Base-by-base conservation (phyloP, 2,888 invertebrate species). In the Ophion ellenae region DNA sequence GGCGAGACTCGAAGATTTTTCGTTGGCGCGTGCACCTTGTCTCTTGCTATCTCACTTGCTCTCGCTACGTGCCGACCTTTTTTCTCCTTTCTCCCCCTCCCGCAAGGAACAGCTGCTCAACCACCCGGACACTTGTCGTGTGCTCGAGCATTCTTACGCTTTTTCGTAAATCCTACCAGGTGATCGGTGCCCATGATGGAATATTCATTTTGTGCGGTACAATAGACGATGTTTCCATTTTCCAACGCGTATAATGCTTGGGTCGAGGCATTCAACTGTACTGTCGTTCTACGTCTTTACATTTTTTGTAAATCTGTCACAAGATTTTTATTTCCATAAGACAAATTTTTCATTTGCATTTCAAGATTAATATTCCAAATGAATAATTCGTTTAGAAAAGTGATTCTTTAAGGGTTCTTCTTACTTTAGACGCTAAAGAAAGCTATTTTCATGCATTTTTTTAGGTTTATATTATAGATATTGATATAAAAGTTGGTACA, bases 81-180 rank as follows among this genome's bases (percentile, higher is more conserved):
- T 66, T 40, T 80, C 14, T 45, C 63, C 64, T 63, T 63, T 59
- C 61, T 66, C 17, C 47, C 47, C 24, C 70, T 76, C 66, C 59
- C 77, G 20, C 53, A 20, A 57, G 40, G 63, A 86, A 83, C 85
- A 86, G 79, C 85, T 86, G 85, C 83, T 61, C 75, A 75, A 75
- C 85, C 82, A 79, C 80, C 47, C 66, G 64, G 85, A 85, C 85
- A 86, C 85, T 86, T 86, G 85, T 86, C 85, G 83, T 86, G 85
- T 85, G 79, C 85, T 80, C 85, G 76, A 79, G 59, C 75, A 59
- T 67, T 80, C 64, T 73, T 59, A 64, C 28, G 66, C 69, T 66
- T 70, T 79, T 78, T 45, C 59, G 14, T 57, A 40, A 57, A 53
- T 70, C 59, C 28, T 32, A 9, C 53, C 79, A 36, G 59, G 61